Conservation (phyloP, 2,113 vertebrate species). For the Microcebus lehilahytsara region DNA sequence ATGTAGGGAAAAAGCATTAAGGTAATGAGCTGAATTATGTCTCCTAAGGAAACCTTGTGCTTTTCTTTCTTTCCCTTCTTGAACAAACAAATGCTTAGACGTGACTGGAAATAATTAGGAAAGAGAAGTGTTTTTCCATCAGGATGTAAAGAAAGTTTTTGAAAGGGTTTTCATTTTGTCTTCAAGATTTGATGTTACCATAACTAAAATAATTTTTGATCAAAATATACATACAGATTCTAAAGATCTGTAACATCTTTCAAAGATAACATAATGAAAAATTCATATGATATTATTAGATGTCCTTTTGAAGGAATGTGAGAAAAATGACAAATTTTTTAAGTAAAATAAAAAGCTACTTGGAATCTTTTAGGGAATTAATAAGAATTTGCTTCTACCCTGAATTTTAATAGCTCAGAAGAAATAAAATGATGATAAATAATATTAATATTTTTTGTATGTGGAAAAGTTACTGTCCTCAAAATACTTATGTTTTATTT, state of each 20-base stretch:
- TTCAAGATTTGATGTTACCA: background rate
- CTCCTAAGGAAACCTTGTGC: background rate
- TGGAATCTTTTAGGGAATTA: background rate
- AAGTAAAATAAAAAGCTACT: slow-evolving; percentile 2
- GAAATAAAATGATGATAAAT: slow-evolving; percentile 13
- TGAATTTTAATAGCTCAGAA: background rate
- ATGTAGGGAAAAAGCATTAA: background rate
- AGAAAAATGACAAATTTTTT: background rate
- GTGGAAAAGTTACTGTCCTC: background rate
- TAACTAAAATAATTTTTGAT: slow-evolving; percentile 31
- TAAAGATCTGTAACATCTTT: background rate
- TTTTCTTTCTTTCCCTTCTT: slow-evolving; percentile 26
- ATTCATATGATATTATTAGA: background rate
- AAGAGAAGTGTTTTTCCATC: slow-evolving; percentile 22
- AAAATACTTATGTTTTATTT: slow-evolving; percentile 9
- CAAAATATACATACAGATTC: background rate
- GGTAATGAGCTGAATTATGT: background rate
- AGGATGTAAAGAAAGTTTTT: slow-evolving; percentile 43
- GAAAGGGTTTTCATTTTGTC: background rate
- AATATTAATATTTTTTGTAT: background rate
- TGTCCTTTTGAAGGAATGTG: background rate
- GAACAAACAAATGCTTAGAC: background rate
- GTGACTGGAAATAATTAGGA: background rate
- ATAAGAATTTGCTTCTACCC: background rate
- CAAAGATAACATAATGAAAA: slow-evolving; percentile 11